Percentiles rank a stretch among this genome's conserved stretches.
Conservation (phyloP, 1,140 invertebrate species). For the Heterodera carotae region DNA sequence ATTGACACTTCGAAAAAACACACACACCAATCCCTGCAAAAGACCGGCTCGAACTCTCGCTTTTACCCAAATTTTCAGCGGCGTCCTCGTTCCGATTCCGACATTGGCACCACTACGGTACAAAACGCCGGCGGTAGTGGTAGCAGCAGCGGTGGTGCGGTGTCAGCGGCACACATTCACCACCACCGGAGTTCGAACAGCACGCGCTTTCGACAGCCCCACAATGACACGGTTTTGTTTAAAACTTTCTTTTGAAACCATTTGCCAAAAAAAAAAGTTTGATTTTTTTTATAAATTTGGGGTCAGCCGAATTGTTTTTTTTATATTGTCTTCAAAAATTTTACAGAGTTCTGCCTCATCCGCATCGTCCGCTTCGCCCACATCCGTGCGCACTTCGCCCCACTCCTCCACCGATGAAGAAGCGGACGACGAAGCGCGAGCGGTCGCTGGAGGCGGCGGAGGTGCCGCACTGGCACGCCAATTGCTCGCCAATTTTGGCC, state of each 20-base stretch:
- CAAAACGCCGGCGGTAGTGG: not conserved
- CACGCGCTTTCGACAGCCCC: not conserved
- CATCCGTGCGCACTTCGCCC: not conserved
- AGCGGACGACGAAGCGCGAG: not conserved
- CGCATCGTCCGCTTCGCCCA: conserved; percentile 5
- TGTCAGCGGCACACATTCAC: conserved; percentile 6
- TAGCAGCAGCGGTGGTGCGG: not conserved
- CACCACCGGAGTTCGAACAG: conserved; percentile 8
- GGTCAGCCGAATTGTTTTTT: no score
- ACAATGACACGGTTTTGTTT: conserved; percentile 17
- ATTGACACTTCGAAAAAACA: no score
- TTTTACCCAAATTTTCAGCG: not conserved
- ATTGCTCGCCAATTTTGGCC: not conserved
- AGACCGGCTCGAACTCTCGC: no score
- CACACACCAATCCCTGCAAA: no score
- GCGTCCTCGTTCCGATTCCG: conserved; percentile 17
- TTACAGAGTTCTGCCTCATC: conserved; percentile 3
- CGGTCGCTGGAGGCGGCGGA: conserved; percentile 3
- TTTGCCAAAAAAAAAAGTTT: not conserved
- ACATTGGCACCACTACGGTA: not conserved
- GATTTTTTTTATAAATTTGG: no score
- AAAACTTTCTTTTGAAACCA: no score
- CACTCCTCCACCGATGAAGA: conserved; percentile 6
- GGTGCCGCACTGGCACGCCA: conserved; percentile 15
- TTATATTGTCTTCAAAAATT: no score